Base-by-base conservation (phyloP, 2,113 vertebrate genomes). In the Tragelaphus buxtoni region DNA sequence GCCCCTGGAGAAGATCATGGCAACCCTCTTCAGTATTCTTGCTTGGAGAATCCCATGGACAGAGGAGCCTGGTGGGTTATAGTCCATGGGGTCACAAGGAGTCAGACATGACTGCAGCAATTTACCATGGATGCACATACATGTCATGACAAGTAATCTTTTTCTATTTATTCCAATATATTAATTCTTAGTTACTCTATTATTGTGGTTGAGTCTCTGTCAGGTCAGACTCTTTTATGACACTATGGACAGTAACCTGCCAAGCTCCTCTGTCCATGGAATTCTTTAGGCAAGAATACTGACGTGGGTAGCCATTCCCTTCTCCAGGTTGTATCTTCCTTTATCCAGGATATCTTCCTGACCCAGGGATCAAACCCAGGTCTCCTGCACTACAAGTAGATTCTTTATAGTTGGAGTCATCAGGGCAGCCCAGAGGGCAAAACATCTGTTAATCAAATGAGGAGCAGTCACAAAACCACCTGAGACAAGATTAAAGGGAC, bases 61-160 rank as follows among this genome's bases (percentile, higher is more conserved):
- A 74, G 69, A 74, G 39, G 11, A 74, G 22, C 35, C 35, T 74
- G 69, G 11, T 7, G 35, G 22, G 20, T 42, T 74, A 74, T 26
- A 74, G 69, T 26, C 69, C 69, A 26, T 74, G 69, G 20, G 11
- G 22, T 42, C 69, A 13, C 69, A 42, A 74, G 22, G 69, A 74
- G 69, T 74, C 10, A 42, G 35, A 74, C 35, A 74, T 12, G 2
- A 42, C 69, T 74, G 39, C 20, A 74, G 22, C 69, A 74, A 42
- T 10, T 24, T 74, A 6, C 10, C 35, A 74, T 1, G 0, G 2
- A 2, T 13, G 10, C n/a, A 72, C 22, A 6, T 4, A 10, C 10
- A 51, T 24, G 9, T 5, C 42, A 53, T 20, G 42, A 20, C 3
- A 72, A 81, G 45, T 30, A 87, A n/a, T 60, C 35, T 5, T 87